Evolutionary conservation across 92 coral and sea anemone species (phyloP).

Genomic region (Phenganax subtilis): DNA sequence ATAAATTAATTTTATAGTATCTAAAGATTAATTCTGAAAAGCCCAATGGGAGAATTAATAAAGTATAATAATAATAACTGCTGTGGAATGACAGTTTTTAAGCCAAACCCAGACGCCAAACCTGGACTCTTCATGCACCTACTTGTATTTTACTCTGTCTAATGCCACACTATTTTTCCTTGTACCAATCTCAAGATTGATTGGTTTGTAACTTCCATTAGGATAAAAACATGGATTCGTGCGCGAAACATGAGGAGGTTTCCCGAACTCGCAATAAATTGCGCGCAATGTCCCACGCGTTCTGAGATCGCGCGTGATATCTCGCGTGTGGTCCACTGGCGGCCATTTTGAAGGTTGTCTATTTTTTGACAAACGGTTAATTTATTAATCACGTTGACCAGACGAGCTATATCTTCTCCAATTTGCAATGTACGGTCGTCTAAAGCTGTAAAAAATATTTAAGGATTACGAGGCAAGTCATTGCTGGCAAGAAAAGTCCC

Average conservation of each 20-base stretch:
- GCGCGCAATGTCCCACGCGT: conserved; percentile 19
- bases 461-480: background rate
- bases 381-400: conserved; percentile 24
- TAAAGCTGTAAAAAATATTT: background rate
- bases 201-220: too few relatives aligned
- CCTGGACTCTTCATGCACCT: too few relatives aligned
- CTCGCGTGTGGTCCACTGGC: conserved; percentile 56
- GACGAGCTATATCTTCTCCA: background rate
- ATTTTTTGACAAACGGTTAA: conserved; percentile 7
- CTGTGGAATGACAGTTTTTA: too few relatives aligned
- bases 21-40: too few relatives aligned
- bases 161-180: too few relatives aligned
- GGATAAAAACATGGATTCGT: too few relatives aligned
- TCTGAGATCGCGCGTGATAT: conserved; percentile 11
- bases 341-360: conserved; percentile 80
- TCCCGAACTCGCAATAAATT: background rate
- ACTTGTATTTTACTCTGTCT: too few relatives aligned
- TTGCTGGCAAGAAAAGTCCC: background rate
- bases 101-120: too few relatives aligned
- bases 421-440: conserved; percentile 5
- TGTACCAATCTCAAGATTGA: too few relatives aligned
- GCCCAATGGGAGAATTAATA: too few relatives aligned
- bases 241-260: background rate
- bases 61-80: too few relatives aligned
- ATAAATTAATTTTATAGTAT: too few relatives aligned